Base-by-base conservation (phyloP, 2,888 invertebrate species). In the Amphimallon solstitiale region DNA sequence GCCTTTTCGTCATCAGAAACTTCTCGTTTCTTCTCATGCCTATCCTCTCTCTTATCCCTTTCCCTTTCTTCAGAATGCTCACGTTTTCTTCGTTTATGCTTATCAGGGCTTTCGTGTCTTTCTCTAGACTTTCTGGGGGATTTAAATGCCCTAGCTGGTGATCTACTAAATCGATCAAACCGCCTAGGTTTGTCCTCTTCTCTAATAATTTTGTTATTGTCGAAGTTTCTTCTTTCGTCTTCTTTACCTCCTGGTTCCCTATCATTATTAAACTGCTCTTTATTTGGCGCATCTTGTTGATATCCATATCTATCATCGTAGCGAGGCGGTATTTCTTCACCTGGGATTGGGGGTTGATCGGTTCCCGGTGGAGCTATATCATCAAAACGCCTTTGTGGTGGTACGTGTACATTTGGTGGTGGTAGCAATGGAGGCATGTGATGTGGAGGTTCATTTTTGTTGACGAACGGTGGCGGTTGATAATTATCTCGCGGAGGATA, bases 261-360 rank as follows among this genome's bases (percentile, higher is more conserved):
- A 19, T 81, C 81, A 38, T 81, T 79, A 5, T 12, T 74, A 23
- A 14, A 80, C 2, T 38, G n/a, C 0, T 56, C 56, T 29, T 40
- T 43, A 10, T 23, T 12, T 17, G 43, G 15, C 12, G 37, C 46
- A 4, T 49, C 52, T 15, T 43, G 45, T 10, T 46, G 46, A 40
- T 63, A 56, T 67, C 19, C 40, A 63, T 66, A 72, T 17, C 72
- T 43, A 9, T 70, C 72, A 5, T 86, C 86, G 73, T 85, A 85
- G 9, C 86, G 69, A 0, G 75, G 85, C 0, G 86, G 84, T 19
- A 85, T 84, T 75, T 89, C 89, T 75, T 87, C 86, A 19, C 88
- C 89, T 38, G 88, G 88, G 15, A 87, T 85, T 0, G 88, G 85
- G 4, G 88, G 88, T 75, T 89, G 88, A 66, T 86, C 86, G 1